These are phyloP conservation scores for Eclectus roratus DNA, from an alignment of 2,113 vertebrate species.

Conservation along the genomic window DNA sequence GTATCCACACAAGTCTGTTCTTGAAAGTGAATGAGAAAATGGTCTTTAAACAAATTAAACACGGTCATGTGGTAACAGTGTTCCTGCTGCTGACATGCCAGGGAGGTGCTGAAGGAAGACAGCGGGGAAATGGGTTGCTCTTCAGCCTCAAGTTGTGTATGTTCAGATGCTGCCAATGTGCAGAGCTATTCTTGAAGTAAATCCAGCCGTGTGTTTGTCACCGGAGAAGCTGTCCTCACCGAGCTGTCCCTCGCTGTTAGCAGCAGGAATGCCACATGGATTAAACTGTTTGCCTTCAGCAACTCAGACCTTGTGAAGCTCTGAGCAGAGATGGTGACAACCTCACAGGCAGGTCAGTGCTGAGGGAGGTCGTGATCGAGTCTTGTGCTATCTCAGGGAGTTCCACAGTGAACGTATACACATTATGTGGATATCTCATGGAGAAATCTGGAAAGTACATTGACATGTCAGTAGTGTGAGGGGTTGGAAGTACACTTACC, in stretches of 20 bases:
- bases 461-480: rapidly evolving
- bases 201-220: neutral
- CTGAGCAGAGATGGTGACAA: neutral
- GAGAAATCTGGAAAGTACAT: neutral
- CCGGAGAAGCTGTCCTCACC: neutral
- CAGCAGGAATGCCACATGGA: neutral
- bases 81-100: neutral
- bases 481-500: neutral
- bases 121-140: neutral
- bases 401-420: neutral
- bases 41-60: neutral
- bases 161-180: neutral
- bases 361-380: rapidly evolving
- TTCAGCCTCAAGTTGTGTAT: rapidly evolving
- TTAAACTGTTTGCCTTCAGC: neutral
- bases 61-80: neutral
- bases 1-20: neutral
- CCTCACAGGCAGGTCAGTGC: neutral
- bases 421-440: neutral
- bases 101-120: neutral
- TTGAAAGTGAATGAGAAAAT: neutral
- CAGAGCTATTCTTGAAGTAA: neutral
- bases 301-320: neutral
- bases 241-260: neutral
- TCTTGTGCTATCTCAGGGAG: neutral